Evolutionary conservation across 35 echinoderm and acorn worm genomes (phyloP).

Genomic region (Lytechinus pictus): DNA sequence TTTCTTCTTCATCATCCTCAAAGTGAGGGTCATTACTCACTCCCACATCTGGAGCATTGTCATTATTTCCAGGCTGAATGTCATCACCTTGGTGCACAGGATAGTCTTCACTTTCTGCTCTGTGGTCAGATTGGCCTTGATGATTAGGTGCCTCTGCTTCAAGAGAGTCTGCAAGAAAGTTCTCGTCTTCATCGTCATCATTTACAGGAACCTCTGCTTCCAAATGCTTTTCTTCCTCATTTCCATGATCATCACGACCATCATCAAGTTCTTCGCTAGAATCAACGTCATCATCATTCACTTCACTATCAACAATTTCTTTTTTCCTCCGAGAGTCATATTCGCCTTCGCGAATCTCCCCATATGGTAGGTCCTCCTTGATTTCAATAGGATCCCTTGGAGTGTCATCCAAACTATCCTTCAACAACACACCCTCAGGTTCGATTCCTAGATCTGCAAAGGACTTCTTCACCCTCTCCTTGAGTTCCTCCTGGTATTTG

Average conservation of each 20-base stretch:
- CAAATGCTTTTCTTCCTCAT: neutral
- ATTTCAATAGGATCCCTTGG: conserved; percentile 48
- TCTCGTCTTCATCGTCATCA: conserved; percentile 36
- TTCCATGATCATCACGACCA: neutral
- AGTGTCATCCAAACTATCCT: conserved; percentile 62
- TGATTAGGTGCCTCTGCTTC: neutral
- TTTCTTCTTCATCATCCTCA: conserved; percentile 38
- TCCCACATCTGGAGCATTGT: neutral
- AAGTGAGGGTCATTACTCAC: conserved; percentile 9
- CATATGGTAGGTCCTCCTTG: conserved; percentile 45
- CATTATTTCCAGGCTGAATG: neutral
- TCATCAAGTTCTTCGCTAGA: conserved; percentile 34
- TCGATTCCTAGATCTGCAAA: conserved; percentile 88
- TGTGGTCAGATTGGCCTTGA: neutral
- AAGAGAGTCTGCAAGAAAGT: neutral
- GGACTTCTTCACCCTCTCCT: conserved; percentile 75
- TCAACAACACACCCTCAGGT: conserved; percentile 75
- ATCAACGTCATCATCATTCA: conserved; percentile 31
- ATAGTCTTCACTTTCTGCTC: neutral
- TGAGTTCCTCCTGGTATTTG: conserved; percentile 86
- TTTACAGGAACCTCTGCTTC: neutral
- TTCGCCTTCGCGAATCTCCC: conserved; percentile 22
- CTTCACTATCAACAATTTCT: neutral
- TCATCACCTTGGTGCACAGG: conserved; percentile 1
- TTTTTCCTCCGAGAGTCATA: neutral